Conservation (phyloP, 2,797 vertebrate genomes). For the Gallinago stenura region DNA sequence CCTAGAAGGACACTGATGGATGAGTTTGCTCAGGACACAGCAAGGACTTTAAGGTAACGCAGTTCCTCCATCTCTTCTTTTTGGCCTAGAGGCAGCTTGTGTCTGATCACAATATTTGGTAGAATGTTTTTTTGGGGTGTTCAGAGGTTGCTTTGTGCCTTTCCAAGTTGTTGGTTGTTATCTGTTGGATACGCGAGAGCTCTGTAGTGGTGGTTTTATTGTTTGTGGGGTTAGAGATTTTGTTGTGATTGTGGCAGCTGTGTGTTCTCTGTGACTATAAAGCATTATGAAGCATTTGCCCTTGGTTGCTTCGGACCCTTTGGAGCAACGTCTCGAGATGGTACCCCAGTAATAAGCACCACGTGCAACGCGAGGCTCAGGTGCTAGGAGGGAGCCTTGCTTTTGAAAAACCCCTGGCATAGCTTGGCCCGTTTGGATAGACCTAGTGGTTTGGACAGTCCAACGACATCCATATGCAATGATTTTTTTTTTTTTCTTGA, state of each 20-base stretch:
- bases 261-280: not conserved
- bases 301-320: not conserved
- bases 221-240: not conserved
- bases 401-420: constrained; percentile 43
- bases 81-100: not conserved
- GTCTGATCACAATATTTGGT: not conserved
- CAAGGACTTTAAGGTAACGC: not conserved
- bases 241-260: not conserved
- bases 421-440: constrained; percentile 49
- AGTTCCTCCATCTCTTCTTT: accelerated
- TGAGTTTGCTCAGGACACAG: not conserved
- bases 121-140: not conserved
- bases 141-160: not conserved
- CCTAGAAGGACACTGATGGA: not conserved
- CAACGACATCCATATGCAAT: constrained; percentile 59
- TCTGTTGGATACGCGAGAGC: not conserved
- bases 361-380: not conserved
- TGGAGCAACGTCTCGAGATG: not conserved
- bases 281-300: too few species aligned
- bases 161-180: not conserved
- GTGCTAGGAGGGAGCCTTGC: constrained; percentile 9
- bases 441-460: constrained; percentile 35
- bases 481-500: constrained; percentile 18
- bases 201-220: not conserved
- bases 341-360: not conserved